Conservation (phyloP, 2,888 invertebrate species). For the Protonemura montana region DNA sequence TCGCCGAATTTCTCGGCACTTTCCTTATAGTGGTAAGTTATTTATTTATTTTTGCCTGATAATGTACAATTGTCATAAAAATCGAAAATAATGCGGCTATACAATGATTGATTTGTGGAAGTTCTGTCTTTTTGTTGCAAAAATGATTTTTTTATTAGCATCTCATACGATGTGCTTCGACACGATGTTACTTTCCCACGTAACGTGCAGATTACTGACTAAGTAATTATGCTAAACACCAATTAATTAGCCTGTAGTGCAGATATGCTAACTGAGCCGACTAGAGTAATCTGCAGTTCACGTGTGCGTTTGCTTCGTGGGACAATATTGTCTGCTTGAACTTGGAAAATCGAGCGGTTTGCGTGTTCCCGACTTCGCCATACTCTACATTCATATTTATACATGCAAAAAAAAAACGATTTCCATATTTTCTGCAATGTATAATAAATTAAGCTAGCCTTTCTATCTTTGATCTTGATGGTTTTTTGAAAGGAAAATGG, state of each 20-base stretch:
- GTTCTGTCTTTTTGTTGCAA: neutral
- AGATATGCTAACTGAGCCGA: neutral
- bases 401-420: neutral
- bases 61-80: neutral
- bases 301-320: neutral
- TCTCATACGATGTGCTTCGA: neutral
- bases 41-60: neutral
- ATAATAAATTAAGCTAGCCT: neutral
- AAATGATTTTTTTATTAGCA: neutral
- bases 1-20: slow-evolving; percentile 34
- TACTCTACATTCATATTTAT: neutral
- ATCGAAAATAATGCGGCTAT: no score
- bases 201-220: neutral
- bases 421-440: slow-evolving; percentile 12
- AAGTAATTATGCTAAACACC: neutral
- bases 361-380: neutral
- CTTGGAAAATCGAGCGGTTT: neutral
- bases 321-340: neutral
- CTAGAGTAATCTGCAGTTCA: neutral
- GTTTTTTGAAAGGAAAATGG: neutral
- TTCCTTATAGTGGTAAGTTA: slow-evolving; percentile 26
- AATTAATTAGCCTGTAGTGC: neutral
- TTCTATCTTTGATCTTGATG: neutral
- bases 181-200: neutral
- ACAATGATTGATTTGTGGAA: neutral